Percentiles rank a stretch among this genome's conserved stretches.
Conservation (phyloP, 2,888 invertebrate species). For the Cecidostiba fungosa region DNA sequence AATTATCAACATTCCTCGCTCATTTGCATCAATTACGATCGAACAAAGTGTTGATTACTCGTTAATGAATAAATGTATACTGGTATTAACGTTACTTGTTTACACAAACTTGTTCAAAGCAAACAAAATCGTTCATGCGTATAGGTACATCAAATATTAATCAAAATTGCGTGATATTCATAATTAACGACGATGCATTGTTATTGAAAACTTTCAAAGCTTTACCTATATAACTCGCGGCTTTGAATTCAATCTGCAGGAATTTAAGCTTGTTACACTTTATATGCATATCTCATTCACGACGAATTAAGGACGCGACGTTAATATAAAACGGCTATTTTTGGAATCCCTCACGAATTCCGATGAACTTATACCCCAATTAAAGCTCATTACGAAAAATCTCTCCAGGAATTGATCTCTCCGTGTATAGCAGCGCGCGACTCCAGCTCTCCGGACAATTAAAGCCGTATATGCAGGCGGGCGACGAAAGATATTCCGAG, state of each 20-base stretch:
- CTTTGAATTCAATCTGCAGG: background rate
- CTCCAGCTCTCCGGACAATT: conserved; percentile 40
- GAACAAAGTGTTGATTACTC: no score
- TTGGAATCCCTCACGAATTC: conserved; percentile 16
- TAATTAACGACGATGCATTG: background rate
- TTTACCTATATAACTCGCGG: no score
- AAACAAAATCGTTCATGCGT: no score
- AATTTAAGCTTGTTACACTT: background rate
- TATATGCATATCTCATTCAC: background rate
- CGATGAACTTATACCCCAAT: conserved; percentile 15
- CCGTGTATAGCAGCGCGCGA: no score
- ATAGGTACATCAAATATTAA: background rate
- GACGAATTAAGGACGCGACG: background rate
- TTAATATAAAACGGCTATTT: conserved; percentile 13
- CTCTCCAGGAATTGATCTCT: conserved; percentile 44
- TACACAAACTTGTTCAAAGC: no score
- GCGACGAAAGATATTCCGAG: conserved; percentile 53
- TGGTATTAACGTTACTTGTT: no score
- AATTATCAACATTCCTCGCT: background rate
- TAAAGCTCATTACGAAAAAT: conserved; percentile 52
- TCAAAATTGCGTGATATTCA: background rate
- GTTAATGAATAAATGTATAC: no score
- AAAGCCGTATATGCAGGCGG: background rate
- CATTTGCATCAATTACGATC: background rate
- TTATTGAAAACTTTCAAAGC: background rate